Evolutionary conservation across 2,888 invertebrate genomes (phyloP).

Genomic region (Plagiodera versicolora): DNA sequence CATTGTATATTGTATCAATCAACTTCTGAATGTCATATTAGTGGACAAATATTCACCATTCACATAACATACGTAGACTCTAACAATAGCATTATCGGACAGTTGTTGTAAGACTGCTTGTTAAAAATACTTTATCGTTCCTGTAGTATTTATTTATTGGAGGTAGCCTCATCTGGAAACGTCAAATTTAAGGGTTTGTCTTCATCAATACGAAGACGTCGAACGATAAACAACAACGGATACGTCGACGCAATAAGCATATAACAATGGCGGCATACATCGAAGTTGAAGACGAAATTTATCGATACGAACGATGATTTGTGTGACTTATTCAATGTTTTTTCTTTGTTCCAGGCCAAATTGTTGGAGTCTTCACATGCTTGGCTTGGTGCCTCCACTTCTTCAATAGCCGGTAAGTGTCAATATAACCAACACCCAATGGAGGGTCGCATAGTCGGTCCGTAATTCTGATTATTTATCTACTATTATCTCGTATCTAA

Average conservation of each 20-base stretch:
- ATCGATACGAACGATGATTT: not conserved
- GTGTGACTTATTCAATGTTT: not conserved
- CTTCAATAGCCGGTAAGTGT: conserved; percentile 87
- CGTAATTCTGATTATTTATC: conserved; percentile 13
- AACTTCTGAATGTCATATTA: not conserved
- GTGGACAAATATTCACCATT: not conserved
- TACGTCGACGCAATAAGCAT: conserved; percentile 27
- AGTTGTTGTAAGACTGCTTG: conserved; percentile 38
- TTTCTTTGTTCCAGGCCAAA: conserved; percentile 78
- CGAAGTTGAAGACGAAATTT: not conserved
- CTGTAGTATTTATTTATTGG: conserved; percentile 34
- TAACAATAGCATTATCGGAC: not conserved
- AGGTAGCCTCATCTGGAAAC: conserved; percentile 28
- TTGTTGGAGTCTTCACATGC: conserved; percentile 89
- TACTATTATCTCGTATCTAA: conserved; percentile 19
- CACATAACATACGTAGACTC: not conserved
- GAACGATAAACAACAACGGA: conserved; percentile 30
- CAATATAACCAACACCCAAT: conserved; percentile 15
- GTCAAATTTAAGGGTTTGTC: conserved; percentile 39
- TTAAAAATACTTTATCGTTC: conserved; percentile 44
- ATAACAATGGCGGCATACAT: conserved; percentile 1
- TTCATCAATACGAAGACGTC: conserved; percentile 31
- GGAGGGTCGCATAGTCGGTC: not conserved
- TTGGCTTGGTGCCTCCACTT: conserved; percentile 89
- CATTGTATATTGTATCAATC: not conserved